Conservation (phyloP, 2,113 vertebrate genomes). For the Protomyctophum bolini region DNA sequence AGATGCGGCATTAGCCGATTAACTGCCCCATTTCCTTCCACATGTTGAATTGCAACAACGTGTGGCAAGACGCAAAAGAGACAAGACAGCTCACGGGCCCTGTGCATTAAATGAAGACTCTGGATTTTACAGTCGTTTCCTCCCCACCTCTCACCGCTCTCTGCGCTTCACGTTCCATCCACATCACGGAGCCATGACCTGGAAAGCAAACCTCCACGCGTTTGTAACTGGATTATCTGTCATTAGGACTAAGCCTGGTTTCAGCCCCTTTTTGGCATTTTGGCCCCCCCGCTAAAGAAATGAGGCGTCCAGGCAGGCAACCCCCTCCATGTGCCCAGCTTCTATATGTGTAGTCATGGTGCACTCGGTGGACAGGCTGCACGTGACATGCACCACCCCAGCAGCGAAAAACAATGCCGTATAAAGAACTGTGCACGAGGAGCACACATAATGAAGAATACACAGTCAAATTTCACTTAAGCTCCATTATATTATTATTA, state of each 20-base stretch:
- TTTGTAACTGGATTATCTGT: slow-evolving; percentile 77
- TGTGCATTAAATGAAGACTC: slow-evolving; percentile 6
- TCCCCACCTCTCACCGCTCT: slow-evolving; percentile 54
- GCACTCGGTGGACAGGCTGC: slow-evolving; percentile 39
- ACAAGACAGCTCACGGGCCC: slow-evolving; percentile 37
- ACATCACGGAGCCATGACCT: slow-evolving; percentile 74
- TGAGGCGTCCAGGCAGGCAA: slow-evolving; percentile 36
- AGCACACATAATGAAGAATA: slow-evolving; percentile 15
- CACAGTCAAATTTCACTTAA: too few relatives aligned
- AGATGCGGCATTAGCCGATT: slow-evolving; percentile 30
- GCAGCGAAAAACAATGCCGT: slow-evolving; percentile 61
- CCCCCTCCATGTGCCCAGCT: slow-evolving; percentile 44
- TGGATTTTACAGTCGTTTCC: slow-evolving; percentile 18
- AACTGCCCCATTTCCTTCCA: slow-evolving; percentile 22
- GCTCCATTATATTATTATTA: too few relatives aligned
- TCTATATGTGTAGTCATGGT: slow-evolving; percentile 52
- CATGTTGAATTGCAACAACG: slow-evolving; percentile 23
- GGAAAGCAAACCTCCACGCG: slow-evolving; percentile 68
- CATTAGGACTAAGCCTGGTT: slow-evolving; percentile 65
- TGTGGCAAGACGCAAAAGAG: slow-evolving; percentile 22
- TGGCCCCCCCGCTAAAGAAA: slow-evolving; percentile 52
- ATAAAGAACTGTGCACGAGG: slow-evolving; percentile 48
- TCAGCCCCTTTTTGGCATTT: slow-evolving; percentile 41
- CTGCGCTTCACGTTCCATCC: slow-evolving; percentile 69
- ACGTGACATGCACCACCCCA: slow-evolving; percentile 27